Conservation (phyloP, 30 jellyfish, hydroid and myxozoan species). For the Aurelia sp. region DNA sequence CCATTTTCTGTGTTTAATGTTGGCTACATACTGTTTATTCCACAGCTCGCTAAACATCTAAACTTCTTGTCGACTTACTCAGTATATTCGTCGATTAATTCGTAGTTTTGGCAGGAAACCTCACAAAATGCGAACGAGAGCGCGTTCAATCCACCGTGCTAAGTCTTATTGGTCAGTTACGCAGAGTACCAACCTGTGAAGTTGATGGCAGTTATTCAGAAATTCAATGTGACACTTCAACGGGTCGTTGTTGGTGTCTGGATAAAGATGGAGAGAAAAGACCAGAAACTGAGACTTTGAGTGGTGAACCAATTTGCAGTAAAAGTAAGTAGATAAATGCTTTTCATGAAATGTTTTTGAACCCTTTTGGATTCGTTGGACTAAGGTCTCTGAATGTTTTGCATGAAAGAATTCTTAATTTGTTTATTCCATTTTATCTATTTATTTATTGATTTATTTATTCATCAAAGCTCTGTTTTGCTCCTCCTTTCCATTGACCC, state of each 20-base stretch:
- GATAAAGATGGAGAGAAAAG: conserved; percentile 63
- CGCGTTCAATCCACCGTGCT: neutral
- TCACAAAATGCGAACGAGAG: conserved; percentile 32
- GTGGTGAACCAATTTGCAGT: neutral
- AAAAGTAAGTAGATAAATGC: neutral
- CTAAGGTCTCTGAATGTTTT: no score
- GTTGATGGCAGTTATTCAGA: conserved; percentile 67
- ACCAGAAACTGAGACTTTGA: conserved; percentile 24
- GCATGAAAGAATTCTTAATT: no score
- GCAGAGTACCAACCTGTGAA: conserved; percentile 56
- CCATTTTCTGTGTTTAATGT: no score
- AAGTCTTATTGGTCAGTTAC: neutral
- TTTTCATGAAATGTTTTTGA: neutral
- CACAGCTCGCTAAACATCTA: no score
- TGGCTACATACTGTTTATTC: no score
- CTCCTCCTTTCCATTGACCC: no score
- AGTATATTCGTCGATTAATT: no score
- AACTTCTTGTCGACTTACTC: no score
- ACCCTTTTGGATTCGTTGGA: no score
- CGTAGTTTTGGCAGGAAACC: conserved; percentile 8
- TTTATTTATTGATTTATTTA: no score
- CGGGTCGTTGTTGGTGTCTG: conserved; percentile 91
- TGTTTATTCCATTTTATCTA: no score
- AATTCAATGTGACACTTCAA: conserved; percentile 77
- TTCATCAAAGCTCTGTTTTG: no score